Evolutionary conservation across 2,888 invertebrate genomes (phyloP).

Genomic region (Cataglyphis cursor): DNA sequence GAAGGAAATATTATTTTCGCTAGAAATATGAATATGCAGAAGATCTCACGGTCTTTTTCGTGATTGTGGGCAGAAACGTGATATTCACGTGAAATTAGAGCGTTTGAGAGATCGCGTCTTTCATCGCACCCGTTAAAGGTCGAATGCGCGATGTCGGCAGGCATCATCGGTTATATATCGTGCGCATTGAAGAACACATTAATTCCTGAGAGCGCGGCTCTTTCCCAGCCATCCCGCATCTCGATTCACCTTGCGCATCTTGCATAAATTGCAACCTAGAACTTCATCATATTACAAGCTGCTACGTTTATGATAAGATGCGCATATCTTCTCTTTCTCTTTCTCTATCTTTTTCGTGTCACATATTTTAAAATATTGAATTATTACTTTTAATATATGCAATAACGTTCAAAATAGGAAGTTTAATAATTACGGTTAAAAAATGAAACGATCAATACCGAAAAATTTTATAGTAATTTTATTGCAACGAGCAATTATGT

Average conservation of each 20-base stretch:
- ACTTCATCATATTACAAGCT: slow-evolving; percentile 32
- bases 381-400: neutral
- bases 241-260: slow-evolving; percentile 45
- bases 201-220: slow-evolving; percentile 73
- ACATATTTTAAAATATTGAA: neutral
- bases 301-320: neutral
- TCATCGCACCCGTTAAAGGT: slow-evolving; percentile 64
- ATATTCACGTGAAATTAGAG: slow-evolving; percentile 62
- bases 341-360: neutral
- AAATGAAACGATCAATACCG: neutral
- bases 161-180: slow-evolving; percentile 56
- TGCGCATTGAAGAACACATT: slow-evolving; percentile 66
- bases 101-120: slow-evolving; percentile 63
- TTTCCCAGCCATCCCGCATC: slow-evolving; percentile 64
- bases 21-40: neutral
- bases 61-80: slow-evolving; percentile 10
- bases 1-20: neutral
- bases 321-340: neutral
- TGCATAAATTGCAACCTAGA: slow-evolving; percentile 55
- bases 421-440: neutral
- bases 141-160: slow-evolving; percentile 52
- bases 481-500: neutral
- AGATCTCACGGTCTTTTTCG: slow-evolving; percentile 10
- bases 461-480: neutral
- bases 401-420: neutral